phyloP scores from a whole-genome alignment of 2,797 vertebrate species.

The Apogon hyalosoma region DNA sequence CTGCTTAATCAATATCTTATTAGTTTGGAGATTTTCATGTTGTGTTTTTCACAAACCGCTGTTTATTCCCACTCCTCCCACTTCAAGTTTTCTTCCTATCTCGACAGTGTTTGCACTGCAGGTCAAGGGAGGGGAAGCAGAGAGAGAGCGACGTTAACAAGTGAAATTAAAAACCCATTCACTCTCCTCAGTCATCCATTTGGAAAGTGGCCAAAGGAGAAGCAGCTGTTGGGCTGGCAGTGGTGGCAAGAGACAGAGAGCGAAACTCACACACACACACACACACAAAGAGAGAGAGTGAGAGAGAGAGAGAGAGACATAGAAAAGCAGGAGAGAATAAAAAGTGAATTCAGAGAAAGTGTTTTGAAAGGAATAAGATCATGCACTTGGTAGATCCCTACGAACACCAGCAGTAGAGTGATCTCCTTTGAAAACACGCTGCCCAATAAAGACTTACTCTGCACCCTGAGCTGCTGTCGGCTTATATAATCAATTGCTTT shows the following conservation, averaged over 20 bases:
- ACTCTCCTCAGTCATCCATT: slow-evolving; percentile 66
- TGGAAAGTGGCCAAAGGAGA: slow-evolving; percentile 66
- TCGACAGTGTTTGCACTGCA: slow-evolving; percentile 37
- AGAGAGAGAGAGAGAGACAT: not conserved
- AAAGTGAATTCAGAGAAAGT: slow-evolving; percentile 14
- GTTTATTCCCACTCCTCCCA: slow-evolving; percentile 24
- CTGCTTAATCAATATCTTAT: slow-evolving; percentile 53
- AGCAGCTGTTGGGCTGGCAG: slow-evolving; percentile 70
- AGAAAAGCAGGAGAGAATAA: not conserved
- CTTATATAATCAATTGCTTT: slow-evolving; percentile 32
- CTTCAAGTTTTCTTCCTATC: slow-evolving; percentile 31
- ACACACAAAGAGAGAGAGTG: slow-evolving; percentile 12
- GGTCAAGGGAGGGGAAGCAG: slow-evolving; percentile 34
- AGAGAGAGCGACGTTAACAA: slow-evolving; percentile 65
- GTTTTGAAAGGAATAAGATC: slow-evolving; percentile 37
- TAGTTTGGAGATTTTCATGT: slow-evolving; percentile 47
- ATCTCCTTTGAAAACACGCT: slow-evolving; percentile 28
- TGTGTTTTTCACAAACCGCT: slow-evolving; percentile 34
- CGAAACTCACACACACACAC: no score
- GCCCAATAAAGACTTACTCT: slow-evolving; percentile 15
- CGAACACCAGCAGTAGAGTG: slow-evolving; percentile 25
- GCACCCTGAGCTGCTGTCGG: slow-evolving; percentile 3
- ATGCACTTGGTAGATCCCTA: not conserved
- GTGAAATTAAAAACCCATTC: slow-evolving; percentile 79
- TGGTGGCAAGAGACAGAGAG: slow-evolving; percentile 7